phyloP scores from a whole-genome alignment of 2,113 vertebrate genomes.

The Callithrix jacchus region DNA sequence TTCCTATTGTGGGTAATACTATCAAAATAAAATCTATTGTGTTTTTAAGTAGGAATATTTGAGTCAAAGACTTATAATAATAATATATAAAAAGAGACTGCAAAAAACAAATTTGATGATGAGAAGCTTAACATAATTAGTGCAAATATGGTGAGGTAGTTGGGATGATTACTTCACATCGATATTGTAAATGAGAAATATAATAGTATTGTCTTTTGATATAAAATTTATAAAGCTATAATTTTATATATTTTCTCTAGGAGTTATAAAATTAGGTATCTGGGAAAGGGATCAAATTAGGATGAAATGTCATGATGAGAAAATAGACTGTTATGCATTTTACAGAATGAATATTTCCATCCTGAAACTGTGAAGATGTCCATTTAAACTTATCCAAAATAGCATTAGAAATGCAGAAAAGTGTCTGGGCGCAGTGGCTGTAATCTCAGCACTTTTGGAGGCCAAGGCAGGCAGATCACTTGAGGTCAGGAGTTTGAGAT shows the following conservation, averaged over 20 bases:
- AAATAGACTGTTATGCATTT: neutral
- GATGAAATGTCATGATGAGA: neutral
- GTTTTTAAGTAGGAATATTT: neutral
- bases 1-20: neutral
- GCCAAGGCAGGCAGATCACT: too few relatives aligned
- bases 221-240: neutral
- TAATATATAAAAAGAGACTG: neutral
- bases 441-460: too few relatives aligned
- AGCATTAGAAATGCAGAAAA: neutral
- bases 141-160: neutral
- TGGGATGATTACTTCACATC: constrained; percentile 18
- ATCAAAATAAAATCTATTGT: neutral
- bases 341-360: constrained; percentile 40
- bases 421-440: too few relatives aligned
- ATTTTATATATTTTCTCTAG: neutral
- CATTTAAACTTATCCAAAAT: neutral
- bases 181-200: constrained; percentile 5
- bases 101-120: neutral
- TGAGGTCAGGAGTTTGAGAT: too few relatives aligned
- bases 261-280: neutral
- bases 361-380: neutral
- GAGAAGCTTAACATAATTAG: constrained; percentile 21
- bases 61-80: neutral
- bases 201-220: neutral
- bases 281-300: constrained; percentile 23